phyloP scores from a whole-genome alignment of 2,888 invertebrate species.

The Synanthedon myopaeformis region DNA sequence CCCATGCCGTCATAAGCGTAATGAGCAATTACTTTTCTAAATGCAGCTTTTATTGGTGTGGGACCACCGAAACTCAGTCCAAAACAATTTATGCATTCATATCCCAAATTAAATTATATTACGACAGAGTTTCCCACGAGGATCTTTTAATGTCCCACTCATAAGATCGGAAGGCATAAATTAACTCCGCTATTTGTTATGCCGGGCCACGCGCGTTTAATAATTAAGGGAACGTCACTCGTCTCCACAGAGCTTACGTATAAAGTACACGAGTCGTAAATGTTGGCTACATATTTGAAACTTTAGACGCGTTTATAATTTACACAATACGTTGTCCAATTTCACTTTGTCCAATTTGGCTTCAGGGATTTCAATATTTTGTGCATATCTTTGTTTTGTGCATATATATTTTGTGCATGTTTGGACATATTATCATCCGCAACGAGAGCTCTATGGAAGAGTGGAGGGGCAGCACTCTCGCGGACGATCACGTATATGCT shows the following conservation, averaged over 20 bases:
- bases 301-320: background rate
- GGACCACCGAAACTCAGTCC: conserved; percentile 13
- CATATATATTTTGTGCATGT: too few species aligned
- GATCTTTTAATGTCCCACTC: conserved; percentile 49
- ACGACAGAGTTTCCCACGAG: conserved; percentile 33
- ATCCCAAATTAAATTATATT: conserved; percentile 41
- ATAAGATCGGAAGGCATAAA: conserved; percentile 50
- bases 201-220: conserved; percentile 31
- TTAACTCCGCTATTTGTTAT: conserved; percentile 50
- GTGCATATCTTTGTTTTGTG: background rate
- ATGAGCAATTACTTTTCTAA: conserved; percentile 8
- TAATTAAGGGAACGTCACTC: conserved; percentile 17
- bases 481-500: too few species aligned
- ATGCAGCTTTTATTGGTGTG: conserved; percentile 8
- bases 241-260: background rate
- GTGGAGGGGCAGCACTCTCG: too few species aligned
- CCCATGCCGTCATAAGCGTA: conserved; percentile 2
- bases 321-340: background rate
- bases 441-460: too few species aligned
- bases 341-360: background rate
- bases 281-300: background rate
- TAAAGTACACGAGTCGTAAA: background rate
- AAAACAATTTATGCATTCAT: conserved; percentile 35
- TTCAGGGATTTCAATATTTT: background rate
- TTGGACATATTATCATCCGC: too few species aligned